Evolutionary conservation across 2,888 invertebrate genomes (phyloP).

Genomic region (Zonitis immaculata): DNA sequence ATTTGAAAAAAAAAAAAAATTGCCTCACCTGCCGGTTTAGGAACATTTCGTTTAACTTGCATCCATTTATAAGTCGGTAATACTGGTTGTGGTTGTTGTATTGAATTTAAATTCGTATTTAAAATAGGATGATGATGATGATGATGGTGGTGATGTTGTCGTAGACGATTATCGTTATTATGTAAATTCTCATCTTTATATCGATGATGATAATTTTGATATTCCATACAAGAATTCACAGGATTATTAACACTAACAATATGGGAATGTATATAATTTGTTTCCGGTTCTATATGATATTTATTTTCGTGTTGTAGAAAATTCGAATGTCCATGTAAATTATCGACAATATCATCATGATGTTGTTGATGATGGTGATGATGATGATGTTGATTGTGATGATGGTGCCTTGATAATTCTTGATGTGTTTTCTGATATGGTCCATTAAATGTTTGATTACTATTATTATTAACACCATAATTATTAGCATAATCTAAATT

Average conservation of each 20-base stretch:
- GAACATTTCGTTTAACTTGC: constrained; percentile 96
- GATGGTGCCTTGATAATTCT: constrained; percentile 49
- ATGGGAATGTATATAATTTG: constrained; percentile 47
- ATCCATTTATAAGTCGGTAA: constrained; percentile 98
- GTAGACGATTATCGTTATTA: constrained; percentile 34
- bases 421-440: constrained; percentile 33
- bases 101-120: constrained; percentile 21
- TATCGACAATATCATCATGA: constrained; percentile 54
- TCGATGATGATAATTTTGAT: constrained; percentile 55
- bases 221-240: constrained; percentile 56
- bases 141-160: constrained; percentile 43
- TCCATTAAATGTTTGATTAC: constrained; percentile 34
- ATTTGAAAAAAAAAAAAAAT: neutral
- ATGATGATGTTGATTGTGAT: too few species aligned
- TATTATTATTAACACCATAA: constrained; percentile 36
- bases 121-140: constrained; percentile 33
- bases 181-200: constrained; percentile 57
- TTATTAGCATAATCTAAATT: constrained; percentile 72
- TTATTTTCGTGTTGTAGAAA: constrained; percentile 55
- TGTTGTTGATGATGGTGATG: too few species aligned
- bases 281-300: constrained; percentile 43
- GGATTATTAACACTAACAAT: constrained; percentile 36
- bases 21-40: constrained; percentile 88
- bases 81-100: constrained; percentile 54
- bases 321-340: constrained; percentile 49